Base-by-base conservation (phyloP, 2,113 vertebrate genomes). In the Larimichthys crocea region DNA sequence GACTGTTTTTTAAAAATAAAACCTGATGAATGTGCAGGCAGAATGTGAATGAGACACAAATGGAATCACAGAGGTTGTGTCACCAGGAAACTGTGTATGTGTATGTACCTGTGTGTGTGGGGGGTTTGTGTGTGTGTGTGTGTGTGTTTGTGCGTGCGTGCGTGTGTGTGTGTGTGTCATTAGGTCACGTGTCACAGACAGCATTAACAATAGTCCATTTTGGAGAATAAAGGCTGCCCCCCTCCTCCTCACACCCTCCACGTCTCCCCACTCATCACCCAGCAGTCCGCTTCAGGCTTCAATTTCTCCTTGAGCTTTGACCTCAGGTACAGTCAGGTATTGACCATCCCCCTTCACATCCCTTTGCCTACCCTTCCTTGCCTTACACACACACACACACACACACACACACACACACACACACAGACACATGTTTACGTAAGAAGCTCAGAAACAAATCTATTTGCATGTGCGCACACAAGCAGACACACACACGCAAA, bases 201-300 rank as follows among this genome's bases (percentile, higher is more conserved):
- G 69, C 87, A 88, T 91, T 90, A 91, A 93, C 91, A 93, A 94
- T 89, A 67, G 90, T 86, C 79, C 74, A 90, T 92, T 93, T 85
- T 80, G 63, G 60, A 90, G 76, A 87, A 90, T 79, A 85, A 74
- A 85, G 57, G 75, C 79, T 42, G 57, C 55, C 63, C 42, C 52
- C 62, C 40, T 57, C 57, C 61, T 9, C 52, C 46, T 42, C 69
- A 52, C 68, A 42, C 60, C 53, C 20, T 50, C 16, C 76, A 85
- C 22, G 15, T 82, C 76, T 71, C 78, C 79, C 80, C 53, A 74
- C 80, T 82, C 71, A 80, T 83, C 77, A 83, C 29, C 71, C 55
- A 4, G 24, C 56, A 63, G 31, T 70, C 84, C 61, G 81, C 88
- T 87, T 64, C 70, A 74, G 72, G 89, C 71, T 73, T 80, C 35